Evolutionary conservation across 2,888 invertebrate species (phyloP).

Genomic region (Sylvicola cinctus): DNA sequence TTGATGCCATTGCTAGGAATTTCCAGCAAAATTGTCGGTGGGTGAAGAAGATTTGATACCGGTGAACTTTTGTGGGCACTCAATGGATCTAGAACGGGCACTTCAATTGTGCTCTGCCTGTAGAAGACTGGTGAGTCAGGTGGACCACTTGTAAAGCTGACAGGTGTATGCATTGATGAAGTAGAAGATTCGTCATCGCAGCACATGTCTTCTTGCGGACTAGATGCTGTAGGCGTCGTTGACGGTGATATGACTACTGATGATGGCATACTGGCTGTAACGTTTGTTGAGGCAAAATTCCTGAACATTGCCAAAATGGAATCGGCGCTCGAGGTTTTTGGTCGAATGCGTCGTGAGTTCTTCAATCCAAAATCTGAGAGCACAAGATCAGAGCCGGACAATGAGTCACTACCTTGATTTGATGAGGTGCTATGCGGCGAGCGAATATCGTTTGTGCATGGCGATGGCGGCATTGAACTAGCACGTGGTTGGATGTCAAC

Average conservation of each 20-base stretch:
- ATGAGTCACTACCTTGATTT: constrained; percentile 56
- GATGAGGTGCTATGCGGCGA: constrained; percentile 48
- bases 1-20: constrained; percentile 51
- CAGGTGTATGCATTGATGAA: constrained; percentile 39
- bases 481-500: constrained; percentile 19
- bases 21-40: constrained; percentile 56
- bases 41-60: constrained; percentile 37
- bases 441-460: constrained; percentile 35
- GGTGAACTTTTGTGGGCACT: constrained; percentile 39
- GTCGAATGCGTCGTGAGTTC: constrained; percentile 18
- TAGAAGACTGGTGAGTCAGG: constrained; percentile 40
- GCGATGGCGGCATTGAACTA: constrained; percentile 39
- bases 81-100: constrained; percentile 43
- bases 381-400: constrained; percentile 50
- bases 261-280: constrained; percentile 31
- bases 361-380: constrained; percentile 32
- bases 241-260: constrained; percentile 43
- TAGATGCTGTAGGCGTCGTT: constrained; percentile 51
- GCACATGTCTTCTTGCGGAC: constrained; percentile 48
- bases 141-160: constrained; percentile 34
- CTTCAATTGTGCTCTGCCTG: constrained; percentile 29
- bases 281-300: constrained; percentile 45
- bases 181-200: constrained; percentile 52
- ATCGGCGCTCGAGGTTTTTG: constrained; percentile 57
- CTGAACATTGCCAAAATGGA: constrained; percentile 61